Base-by-base conservation (phyloP, 2,888 invertebrate genomes). In the Drosophila histrio region DNA sequence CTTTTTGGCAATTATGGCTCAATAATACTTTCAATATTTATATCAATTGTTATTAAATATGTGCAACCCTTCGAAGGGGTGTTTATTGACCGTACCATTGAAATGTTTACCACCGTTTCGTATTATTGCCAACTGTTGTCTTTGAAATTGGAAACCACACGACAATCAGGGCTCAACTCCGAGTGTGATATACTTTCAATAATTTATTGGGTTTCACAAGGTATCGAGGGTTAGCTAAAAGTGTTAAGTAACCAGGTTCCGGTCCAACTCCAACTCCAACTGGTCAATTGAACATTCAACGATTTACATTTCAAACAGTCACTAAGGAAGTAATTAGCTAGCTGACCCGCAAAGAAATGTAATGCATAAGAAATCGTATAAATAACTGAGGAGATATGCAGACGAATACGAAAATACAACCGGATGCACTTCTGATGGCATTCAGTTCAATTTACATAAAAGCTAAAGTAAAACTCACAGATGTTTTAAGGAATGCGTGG, bases 41-140 rank as follows among this genome's bases (percentile, higher is more conserved):
- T 85, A 79, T 69, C 77, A 85, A 88, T 89, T 84, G 75, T 77
- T 89, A 82, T 84, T 87, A 89, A 88, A 89, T 86, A 82, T 87
- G 80, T 76, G 13, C 72, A 52, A 87, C 71, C 82, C 84, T 52
- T 46, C 30, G 28, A 13, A 39, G 39, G 28, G 38, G 28, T 54
- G 52, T 54, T 56, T 62, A 68, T 59, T 68, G 69, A 73, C 59
- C 52, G 43, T 28, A 32, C 19, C 56, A 47, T 44, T 41, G 56
- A 62, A 52, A 47, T 54, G 53, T 53, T 61, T 49, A 57, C 50
- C 49, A 44, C 50, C 72, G 36, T 30, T 28, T 34, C 32, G 7
- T 30, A 41, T 72, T 56, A 50, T 36, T 17, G 44, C 3, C 44
- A 72, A 65, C 46, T 52, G 58, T 73, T 43, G 34, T 34, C 46